Conservation (phyloP, 1,140 invertebrate species). For the Nasonia longicornis region DNA sequence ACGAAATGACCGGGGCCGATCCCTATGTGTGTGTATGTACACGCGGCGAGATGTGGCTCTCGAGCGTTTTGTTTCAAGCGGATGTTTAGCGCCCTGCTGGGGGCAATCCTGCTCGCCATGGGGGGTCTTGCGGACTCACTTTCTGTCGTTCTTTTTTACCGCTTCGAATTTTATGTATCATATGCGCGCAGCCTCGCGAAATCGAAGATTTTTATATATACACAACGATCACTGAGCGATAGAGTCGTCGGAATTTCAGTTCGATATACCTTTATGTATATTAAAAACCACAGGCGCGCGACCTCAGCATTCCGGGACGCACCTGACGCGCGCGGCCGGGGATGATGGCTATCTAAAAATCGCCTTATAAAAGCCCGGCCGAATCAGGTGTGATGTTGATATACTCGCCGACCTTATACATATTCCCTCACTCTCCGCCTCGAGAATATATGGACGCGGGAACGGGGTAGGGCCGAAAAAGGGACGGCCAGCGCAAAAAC, state of each 20-base stretch:
- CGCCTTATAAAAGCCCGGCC: background rate
- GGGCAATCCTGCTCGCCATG: slow-evolving; percentile 61
- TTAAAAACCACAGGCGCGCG: background rate
- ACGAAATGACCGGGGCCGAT: slow-evolving; percentile 59
- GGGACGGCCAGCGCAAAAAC: background rate
- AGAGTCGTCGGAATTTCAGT: background rate
- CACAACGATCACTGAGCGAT: background rate
- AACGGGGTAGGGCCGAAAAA: no score
- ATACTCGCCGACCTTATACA: background rate
- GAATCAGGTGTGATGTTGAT: slow-evolving; percentile 4
- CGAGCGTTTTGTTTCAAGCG: slow-evolving; percentile 63
- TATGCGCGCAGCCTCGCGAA: background rate
- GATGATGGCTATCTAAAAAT: background rate
- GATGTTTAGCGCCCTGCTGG: slow-evolving; percentile 66
- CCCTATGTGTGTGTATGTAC: slow-evolving; percentile 34
- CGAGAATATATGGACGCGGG: no score
- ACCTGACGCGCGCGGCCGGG: background rate
- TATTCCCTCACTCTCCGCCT: no score
- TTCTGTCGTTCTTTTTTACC: background rate
- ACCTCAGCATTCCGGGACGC: background rate
- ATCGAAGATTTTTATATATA: background rate
- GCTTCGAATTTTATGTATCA: background rate
- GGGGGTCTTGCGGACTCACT: slow-evolving; percentile 54
- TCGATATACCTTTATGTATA: background rate
- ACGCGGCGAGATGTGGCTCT: background rate